Evolutionary conservation across 2,113 vertebrate genomes (phyloP), one percentile per base, ranked within the genome.

Genomic region (Phocoena phocoena): DNA sequence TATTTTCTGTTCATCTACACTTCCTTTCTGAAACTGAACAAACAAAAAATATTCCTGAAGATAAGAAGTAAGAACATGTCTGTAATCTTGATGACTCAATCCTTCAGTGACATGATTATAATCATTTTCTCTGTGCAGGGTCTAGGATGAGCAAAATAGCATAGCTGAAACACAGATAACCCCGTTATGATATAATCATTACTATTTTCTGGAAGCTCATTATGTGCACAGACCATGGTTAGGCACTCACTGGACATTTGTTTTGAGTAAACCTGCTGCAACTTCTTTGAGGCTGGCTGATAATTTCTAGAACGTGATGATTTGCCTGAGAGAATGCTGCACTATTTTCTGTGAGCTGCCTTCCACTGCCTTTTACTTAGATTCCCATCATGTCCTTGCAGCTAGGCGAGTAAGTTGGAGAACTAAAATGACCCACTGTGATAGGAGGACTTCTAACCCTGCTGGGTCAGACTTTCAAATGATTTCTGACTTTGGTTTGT

Each of bases 1-100:
- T 74, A 33, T 89, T 85, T 33, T 26, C 21, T 87, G 33, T 50
- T 50, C 79, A 82, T 18, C 41, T 28, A 55, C 8, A 71, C 4
- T 89, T 87, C 3, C n/a, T 94, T 90, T 93, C 41, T 60, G 50
- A 90, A 96, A 83, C 62, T 14, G 94, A 97, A 95, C 63, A 95
- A 83, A 84, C 41, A 92, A 70, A 53, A 79, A 53, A 53, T 71
- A 90, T 67, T 84, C 62, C 38, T 58, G 10, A 80, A 87, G 76
- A 88, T 92, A 74, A 79, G 55, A 74, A 76, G 21, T 63, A 60
- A 89, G 31, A 82, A 33, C 18, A 26, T 47, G n/a, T 68, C 44
- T 92, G 5, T 84, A 76, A 68, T 96, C 63, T 71, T 21, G 21
- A 47, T 33, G 83, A 62, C 26, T 73, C 38, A 63, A 58, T 87